These are phyloP conservation scores for Pogonophryne albipinna DNA, from an alignment of 2,797 vertebrate genomes.

Conservation along the genomic window DNA sequence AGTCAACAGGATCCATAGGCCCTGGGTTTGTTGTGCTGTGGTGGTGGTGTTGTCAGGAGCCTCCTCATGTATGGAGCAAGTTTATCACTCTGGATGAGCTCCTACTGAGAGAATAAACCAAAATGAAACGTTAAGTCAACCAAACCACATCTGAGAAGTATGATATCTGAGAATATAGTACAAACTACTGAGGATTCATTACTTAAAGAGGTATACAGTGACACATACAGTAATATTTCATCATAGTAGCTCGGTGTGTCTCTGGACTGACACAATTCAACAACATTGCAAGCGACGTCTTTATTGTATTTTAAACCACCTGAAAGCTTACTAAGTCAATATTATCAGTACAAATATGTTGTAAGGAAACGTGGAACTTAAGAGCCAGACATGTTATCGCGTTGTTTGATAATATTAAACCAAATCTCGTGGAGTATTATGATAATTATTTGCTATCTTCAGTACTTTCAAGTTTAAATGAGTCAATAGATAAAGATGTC, in stretches of 20 bases:
- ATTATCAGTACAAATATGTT: neutral
- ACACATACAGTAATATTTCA: constrained; percentile 14
- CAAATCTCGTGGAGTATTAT: constrained; percentile 22
- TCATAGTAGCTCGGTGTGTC: neutral
- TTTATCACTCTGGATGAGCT: neutral
- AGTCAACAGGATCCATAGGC: constrained; percentile 53
- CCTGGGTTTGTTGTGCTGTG: constrained; percentile 8
- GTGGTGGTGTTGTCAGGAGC: constrained; percentile 2
- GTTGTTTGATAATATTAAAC: neutral
- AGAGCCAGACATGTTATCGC: neutral
- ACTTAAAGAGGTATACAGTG: neutral
- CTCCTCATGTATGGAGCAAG: constrained; percentile 49
- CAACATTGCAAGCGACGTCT: neutral
- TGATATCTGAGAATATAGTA: neutral
- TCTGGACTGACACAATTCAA: neutral
- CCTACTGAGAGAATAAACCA: constrained; percentile 1
- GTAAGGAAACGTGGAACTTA: neutral
- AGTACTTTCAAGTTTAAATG: fast-evolving
- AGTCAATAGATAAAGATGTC: fast-evolving
- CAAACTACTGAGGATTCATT: neutral
- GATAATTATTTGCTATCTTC: neutral
- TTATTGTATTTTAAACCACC: neutral
- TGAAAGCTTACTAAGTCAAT: neutral
- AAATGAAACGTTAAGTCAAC: neutral
- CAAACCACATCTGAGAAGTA: neutral